These are phyloP conservation scores for Thinocorus orbignyianus DNA, from an alignment of 2,113 vertebrate species.

Conservation along the genomic window DNA sequence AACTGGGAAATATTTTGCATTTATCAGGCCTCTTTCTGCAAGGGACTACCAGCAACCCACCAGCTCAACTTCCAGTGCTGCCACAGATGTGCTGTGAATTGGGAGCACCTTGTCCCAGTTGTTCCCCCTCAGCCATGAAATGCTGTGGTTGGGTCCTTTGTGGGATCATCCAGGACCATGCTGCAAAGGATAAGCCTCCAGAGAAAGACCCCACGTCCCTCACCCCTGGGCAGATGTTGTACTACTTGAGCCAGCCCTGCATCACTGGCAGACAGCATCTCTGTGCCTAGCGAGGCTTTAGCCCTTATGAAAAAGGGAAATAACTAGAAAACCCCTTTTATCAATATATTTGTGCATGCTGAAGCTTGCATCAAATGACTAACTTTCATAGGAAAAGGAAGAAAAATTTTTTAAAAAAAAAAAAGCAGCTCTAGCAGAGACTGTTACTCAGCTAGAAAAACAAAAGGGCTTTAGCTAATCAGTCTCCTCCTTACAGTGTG, in stretches of 20 bases:
- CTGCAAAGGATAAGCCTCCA: neutral
- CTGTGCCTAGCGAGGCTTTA: neutral
- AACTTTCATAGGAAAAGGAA: neutral
- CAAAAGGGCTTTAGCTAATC: neutral
- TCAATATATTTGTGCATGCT: rapidly evolving
- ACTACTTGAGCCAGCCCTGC: neutral
- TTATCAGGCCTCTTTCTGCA: neutral
- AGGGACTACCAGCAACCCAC: neutral
- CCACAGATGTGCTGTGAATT: neutral
- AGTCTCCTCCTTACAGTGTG: neutral
- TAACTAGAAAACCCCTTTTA: neutral
- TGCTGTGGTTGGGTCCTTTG: neutral
- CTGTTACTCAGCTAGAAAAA: neutral
- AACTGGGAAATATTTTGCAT: neutral
- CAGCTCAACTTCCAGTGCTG: neutral
- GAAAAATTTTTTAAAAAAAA: neutral
- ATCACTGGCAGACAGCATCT: neutral
- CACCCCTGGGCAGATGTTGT: neutral
- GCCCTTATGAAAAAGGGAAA: neutral
- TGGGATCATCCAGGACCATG: rapidly evolving
- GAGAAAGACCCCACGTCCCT: neutral
- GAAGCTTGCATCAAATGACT: neutral
- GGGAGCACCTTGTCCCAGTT: neutral
- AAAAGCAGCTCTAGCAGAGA: neutral
- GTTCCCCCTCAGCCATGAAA: neutral